These are phyloP conservation scores for Probosciger aterrimus DNA, from an alignment of 2,113 vertebrate species.

Conservation along the genomic window DNA sequence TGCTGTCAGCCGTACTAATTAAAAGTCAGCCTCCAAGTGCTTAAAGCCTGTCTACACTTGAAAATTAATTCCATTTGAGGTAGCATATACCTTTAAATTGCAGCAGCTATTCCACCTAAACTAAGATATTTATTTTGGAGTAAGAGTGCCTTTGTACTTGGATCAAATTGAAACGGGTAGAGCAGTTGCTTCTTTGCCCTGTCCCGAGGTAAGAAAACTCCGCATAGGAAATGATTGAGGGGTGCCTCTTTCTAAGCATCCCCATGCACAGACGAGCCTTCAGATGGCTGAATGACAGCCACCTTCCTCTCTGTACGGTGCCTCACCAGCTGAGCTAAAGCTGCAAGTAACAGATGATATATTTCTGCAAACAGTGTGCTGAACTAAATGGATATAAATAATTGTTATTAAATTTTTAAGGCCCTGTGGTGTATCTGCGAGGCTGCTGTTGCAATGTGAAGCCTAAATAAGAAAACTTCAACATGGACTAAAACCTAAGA, in stretches of 20 bases:
- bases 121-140: background rate
- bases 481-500: background rate
- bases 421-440: background rate
- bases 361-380: background rate
- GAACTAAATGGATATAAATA: slow-evolving; percentile 2
- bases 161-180: background rate
- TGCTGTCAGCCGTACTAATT: slow-evolving; percentile 22
- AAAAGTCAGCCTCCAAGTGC: slow-evolving; percentile 32
- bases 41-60: slow-evolving; percentile 35
- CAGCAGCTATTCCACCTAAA: background rate
- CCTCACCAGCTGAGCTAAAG: slow-evolving; percentile 3
- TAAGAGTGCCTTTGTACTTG: background rate
- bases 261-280: background rate
- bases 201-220: background rate
- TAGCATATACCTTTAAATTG: background rate
- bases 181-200: background rate
- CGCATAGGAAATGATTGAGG: background rate
- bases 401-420: slow-evolving; percentile 14
- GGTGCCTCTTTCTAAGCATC: background rate
- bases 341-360: slow-evolving; percentile 14
- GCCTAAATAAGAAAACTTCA: background rate
- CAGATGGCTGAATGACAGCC: background rate
- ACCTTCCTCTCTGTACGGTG: background rate
- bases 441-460: background rate
- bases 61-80: slow-evolving; percentile 34